Evolutionary conservation across 2,113 vertebrate species (phyloP).

Genomic region (Dromiciops gliroides): DNA sequence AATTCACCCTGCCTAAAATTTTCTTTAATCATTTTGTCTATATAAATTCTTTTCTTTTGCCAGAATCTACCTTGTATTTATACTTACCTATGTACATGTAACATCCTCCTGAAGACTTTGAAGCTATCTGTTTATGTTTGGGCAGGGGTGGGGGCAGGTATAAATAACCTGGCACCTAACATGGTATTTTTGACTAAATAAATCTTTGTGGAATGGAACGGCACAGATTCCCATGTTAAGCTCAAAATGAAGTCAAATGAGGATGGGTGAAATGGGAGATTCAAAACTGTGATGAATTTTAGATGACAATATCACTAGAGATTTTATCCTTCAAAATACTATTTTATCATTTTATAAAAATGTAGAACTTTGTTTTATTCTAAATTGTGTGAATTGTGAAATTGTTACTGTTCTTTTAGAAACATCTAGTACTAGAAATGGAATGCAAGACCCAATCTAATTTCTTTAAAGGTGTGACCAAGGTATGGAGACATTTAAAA

Average conservation of each 20-base stretch:
- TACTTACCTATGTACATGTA: neutral
- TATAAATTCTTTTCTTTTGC: neutral
- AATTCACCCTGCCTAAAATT: neutral
- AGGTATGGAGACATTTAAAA: neutral
- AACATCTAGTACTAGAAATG: neutral
- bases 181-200: neutral
- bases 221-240: neutral
- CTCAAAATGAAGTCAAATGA: neutral
- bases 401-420: neutral
- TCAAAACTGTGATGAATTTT: neutral
- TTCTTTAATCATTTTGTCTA: neutral
- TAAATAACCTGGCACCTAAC: neutral
- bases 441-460: neutral
- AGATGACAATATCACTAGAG: no score
- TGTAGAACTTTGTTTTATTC: slow-evolving; percentile 88
- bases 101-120: neutral
- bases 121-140: neutral
- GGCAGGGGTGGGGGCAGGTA: neutral
- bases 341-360: slow-evolving; percentile 91
- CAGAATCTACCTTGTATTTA: neutral
- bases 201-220: neutral
- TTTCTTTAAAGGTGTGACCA: neutral
- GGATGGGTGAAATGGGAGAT: neutral
- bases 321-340: neutral
- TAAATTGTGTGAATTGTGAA: neutral